phyloP scores from a whole-genome alignment of 1,140 invertebrate genomes.

The Saccostrea cuccullata region DNA sequence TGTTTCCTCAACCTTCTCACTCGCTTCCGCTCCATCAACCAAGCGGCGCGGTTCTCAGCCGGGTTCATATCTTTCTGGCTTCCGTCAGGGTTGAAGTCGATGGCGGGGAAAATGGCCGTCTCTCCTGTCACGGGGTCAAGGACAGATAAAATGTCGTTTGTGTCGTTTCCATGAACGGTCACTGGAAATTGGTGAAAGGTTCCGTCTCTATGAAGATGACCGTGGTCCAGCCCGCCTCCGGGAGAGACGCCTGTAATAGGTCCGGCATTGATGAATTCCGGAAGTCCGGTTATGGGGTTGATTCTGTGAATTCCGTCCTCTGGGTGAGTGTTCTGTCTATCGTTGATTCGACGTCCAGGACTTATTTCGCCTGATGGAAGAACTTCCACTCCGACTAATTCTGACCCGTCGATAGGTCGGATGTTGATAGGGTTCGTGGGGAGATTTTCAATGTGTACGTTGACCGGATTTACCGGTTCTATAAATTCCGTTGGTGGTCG shows the following conservation, averaged over 20 bases:
- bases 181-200: not conserved
- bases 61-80: not conserved
- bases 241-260: not conserved
- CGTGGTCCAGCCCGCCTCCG: not conserved
- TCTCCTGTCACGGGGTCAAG: conserved; percentile 13
- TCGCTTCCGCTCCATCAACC: not conserved
- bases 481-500: not conserved
- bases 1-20: not conserved
- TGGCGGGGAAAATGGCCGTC: not conserved
- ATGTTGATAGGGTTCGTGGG: not conserved
- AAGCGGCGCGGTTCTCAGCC: not conserved
- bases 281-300: conserved; percentile 5
- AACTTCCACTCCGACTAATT: not conserved
- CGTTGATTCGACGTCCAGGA: not conserved
- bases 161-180: not conserved
- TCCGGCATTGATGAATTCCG: not conserved
- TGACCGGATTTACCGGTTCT: not conserved
- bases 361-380: not conserved
- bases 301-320: not conserved
- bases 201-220: not conserved
- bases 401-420: not conserved
- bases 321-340: not conserved
- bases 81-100: not conserved
- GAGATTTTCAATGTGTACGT: not conserved
- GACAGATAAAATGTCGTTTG: not conserved